phyloP scores from a whole-genome alignment of 35 echinoderm and acorn worm genomes.

The Hemicentrotus pulcherrimus region DNA sequence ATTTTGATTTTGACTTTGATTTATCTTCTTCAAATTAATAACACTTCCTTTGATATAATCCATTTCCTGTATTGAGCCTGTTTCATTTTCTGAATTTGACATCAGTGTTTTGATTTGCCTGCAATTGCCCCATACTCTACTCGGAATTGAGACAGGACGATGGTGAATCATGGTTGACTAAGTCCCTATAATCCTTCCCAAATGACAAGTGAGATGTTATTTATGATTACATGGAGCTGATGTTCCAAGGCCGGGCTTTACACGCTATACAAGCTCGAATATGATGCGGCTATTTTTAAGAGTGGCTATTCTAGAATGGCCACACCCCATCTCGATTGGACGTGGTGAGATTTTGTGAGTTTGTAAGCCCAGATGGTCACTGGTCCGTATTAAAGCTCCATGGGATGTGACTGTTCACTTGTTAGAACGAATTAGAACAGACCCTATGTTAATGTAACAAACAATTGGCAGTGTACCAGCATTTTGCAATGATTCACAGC shows the following conservation, averaged over 20 bases:
- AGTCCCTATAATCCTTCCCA: background rate
- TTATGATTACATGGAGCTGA: background rate
- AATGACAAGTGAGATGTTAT: background rate
- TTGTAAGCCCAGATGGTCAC: background rate
- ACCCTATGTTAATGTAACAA: background rate
- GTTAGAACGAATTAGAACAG: background rate
- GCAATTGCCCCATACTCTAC: background rate
- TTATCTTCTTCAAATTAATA: background rate
- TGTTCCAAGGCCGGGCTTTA: background rate
- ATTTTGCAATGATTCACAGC: background rate
- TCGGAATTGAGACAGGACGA: background rate
- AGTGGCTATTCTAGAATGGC: background rate
- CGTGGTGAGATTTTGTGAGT: background rate
- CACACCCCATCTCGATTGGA: background rate
- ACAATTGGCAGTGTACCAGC: background rate
- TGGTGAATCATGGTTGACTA: conserved; percentile 38
- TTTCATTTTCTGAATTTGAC: background rate
- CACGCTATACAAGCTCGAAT: background rate
- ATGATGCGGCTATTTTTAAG: background rate
- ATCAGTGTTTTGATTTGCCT: background rate
- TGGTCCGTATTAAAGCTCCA: background rate
- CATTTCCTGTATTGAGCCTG: background rate
- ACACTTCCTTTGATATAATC: conserved; percentile 10
- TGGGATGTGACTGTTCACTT: background rate
- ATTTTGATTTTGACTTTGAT: background rate